Evolutionary conservation across 2,113 vertebrate genomes (phyloP).

Genomic region (Onychorhynchus coronatus): DNA sequence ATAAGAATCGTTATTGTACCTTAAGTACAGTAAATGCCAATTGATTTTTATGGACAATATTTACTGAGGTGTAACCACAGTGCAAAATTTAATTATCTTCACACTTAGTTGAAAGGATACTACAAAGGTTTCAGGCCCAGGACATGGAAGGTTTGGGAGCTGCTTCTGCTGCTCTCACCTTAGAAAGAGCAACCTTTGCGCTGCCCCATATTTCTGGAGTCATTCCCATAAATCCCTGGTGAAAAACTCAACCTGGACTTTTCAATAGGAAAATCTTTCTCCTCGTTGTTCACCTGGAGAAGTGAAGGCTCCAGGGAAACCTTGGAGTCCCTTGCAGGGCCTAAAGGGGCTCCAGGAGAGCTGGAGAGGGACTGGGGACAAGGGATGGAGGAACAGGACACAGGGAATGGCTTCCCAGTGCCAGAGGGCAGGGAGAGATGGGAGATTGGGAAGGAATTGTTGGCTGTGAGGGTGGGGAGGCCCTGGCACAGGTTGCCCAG

Average conservation of each 20-base stretch:
- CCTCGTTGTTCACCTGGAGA: fast-evolving
- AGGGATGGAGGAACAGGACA: neutral
- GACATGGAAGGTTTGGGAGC: neutral
- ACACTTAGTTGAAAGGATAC: neutral
- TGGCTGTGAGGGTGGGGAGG: neutral
- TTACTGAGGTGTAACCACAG: slow-evolving; percentile 67
- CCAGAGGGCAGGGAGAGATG: neutral
- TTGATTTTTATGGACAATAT: slow-evolving; percentile 70
- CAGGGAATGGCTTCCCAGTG: neutral
- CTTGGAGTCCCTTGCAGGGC: neutral
- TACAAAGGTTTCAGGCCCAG: neutral
- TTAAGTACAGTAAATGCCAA: slow-evolving; percentile 71
- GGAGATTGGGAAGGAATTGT: neutral
- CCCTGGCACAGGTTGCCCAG: neutral
- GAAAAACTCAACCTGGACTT: neutral
- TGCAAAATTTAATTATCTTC: slow-evolving; percentile 65
- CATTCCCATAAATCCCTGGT: neutral
- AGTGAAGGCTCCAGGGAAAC: neutral
- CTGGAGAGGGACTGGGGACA: neutral
- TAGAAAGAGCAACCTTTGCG: neutral
- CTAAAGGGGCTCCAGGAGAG: neutral
- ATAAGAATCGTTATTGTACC: slow-evolving; percentile 70
- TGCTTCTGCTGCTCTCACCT: neutral
- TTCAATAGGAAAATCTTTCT: neutral
- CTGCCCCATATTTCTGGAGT: neutral